Conservation (phyloP, 2,113 vertebrate genomes). For the Raphicerus campestris region DNA sequence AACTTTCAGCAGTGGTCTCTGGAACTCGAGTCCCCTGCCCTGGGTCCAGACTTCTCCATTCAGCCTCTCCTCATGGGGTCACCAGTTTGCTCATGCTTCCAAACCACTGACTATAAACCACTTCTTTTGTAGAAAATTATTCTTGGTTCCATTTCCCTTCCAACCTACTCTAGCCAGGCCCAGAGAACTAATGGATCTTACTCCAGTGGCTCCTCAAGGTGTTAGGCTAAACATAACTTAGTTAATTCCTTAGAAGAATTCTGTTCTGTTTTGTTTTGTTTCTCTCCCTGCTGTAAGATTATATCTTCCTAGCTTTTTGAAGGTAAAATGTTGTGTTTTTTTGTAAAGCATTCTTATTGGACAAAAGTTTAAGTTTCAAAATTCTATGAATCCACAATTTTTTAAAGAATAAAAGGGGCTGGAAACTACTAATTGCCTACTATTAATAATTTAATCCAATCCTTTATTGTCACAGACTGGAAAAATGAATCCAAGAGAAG, state of each 20-base stretch:
- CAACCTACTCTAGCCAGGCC: not conserved
- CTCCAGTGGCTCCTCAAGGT: not conserved
- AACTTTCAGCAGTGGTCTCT: not conserved
- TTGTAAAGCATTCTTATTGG: not conserved
- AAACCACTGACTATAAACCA: not conserved
- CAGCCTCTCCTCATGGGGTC: not conserved
- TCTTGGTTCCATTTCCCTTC: not conserved
- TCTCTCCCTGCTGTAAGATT: not conserved
- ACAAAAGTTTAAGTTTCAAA: slow-evolving; percentile 28
- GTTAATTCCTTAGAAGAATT: slow-evolving; percentile 34
- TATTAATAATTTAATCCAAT: not conserved
- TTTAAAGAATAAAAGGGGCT: not conserved
- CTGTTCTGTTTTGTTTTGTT: not conserved
- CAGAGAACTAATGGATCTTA: not conserved
- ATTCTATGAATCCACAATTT: not conserved
- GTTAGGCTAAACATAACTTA: not conserved
- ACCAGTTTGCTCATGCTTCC: not conserved
- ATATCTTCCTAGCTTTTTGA: not conserved
- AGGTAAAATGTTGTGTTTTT: not conserved
- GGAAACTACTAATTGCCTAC: not conserved
- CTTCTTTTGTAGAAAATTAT: not conserved
- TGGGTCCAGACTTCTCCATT: not conserved
- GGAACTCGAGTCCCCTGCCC: not conserved
- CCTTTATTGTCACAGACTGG: not conserved
- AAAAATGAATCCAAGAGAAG: slow-evolving; percentile 18